Percentiles rank a stretch among this genome's conserved stretches.
phyloP scores from a whole-genome alignment of 2,113 vertebrate genomes.

The Cercopithecus mona region DNA sequence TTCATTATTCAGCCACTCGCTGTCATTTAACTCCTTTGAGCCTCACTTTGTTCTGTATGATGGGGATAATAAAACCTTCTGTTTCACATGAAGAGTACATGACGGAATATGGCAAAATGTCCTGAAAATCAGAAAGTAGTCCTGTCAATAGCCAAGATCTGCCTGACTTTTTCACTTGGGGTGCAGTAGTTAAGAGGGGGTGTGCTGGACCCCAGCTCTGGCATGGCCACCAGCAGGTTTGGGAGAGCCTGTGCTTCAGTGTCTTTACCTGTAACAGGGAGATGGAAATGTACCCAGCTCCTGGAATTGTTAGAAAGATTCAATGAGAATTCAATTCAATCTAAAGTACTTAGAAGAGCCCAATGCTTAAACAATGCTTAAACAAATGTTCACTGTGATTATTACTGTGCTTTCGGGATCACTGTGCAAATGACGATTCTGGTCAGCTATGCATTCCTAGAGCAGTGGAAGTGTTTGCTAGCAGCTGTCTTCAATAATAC shows the following conservation, averaged over 20 bases:
- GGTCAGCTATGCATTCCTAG: not conserved
- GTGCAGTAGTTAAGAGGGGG: not conserved
- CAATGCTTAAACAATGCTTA: not conserved
- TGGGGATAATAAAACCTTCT: not conserved
- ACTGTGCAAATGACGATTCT: not conserved
- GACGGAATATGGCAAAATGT: not conserved
- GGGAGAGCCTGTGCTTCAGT: not conserved
- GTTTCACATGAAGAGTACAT: not conserved
- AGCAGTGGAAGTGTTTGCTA: not conserved
- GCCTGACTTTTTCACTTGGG: not conserved
- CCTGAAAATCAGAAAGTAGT: not conserved
- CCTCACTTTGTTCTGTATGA: not conserved
- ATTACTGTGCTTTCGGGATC: not conserved
- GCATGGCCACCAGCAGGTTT: not conserved
- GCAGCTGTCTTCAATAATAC: not conserved
- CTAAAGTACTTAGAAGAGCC: not conserved
- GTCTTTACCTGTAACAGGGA: not conserved
- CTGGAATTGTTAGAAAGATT: not conserved
- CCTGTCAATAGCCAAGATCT: rapidly evolving
- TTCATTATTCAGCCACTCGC: not conserved
- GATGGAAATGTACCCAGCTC: not conserved
- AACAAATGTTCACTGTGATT: not conserved
- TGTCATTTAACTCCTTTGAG: not conserved
- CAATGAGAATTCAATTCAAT: not conserved
- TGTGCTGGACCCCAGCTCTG: too few relatives aligned